Conservation (phyloP, 2,888 invertebrate species). For the Philereme vetulata region DNA sequence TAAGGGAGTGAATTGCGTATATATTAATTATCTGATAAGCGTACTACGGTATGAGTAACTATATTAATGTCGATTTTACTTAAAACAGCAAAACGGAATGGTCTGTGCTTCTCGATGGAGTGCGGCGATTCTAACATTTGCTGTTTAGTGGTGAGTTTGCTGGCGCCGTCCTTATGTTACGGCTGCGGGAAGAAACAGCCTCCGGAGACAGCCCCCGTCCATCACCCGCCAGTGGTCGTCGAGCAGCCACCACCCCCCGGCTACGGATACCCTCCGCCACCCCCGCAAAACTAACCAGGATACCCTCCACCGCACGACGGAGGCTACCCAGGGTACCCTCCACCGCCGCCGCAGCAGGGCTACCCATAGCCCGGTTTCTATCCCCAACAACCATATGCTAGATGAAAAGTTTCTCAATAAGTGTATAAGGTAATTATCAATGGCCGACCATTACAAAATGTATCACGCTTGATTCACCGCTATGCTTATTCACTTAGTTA, state of each 20-base stretch:
- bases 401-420: slow-evolving; percentile 51
- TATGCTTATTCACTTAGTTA: neutral
- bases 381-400: slow-evolving; percentile 48
- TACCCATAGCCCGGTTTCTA: slow-evolving; percentile 47
- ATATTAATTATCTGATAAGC: slow-evolving; percentile 22
- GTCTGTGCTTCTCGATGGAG: slow-evolving; percentile 73
- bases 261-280: slow-evolving; percentile 47
- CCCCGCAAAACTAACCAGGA: too few species aligned
- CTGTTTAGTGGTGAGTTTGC: slow-evolving; percentile 70
- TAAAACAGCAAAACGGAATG: slow-evolving; percentile 59
- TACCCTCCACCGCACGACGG: slow-evolving; percentile 38
- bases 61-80: slow-evolving; percentile 59
- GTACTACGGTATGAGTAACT: slow-evolving; percentile 34
- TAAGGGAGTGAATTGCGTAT: slow-evolving; percentile 33
- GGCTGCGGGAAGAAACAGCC: slow-evolving; percentile 72
- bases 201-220: slow-evolving; percentile 65
- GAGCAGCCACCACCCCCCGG: slow-evolving; percentile 56
- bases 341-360: slow-evolving; percentile 48
- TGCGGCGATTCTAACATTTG: slow-evolving; percentile 72
- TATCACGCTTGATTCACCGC: neutral
- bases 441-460: slow-evolving; percentile 18
- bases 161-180: slow-evolving; percentile 74
- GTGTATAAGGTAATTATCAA: slow-evolving; percentile 47
- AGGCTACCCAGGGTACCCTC: slow-evolving; percentile 54
- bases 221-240: slow-evolving; percentile 63